Percentiles rank a stretch among this genome's conserved stretches.
phyloP scores from a whole-genome alignment of 2,797 vertebrate genomes.

The Parambassis ranga region DNA sequence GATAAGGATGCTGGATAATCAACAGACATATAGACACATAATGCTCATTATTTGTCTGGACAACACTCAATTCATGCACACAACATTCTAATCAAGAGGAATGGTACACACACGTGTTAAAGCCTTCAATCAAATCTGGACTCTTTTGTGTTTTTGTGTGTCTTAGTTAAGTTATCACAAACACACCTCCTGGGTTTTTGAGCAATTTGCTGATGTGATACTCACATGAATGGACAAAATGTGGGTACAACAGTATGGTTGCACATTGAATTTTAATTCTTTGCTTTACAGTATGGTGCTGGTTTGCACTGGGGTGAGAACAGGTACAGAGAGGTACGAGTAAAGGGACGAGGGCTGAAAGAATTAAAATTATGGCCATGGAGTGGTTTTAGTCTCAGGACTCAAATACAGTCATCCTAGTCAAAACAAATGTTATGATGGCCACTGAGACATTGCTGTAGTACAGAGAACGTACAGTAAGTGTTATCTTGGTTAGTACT shows the following conservation, averaged over 20 bases:
- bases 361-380: slow-evolving; percentile 67
- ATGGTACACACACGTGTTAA: slow-evolving; percentile 79
- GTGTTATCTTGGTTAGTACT: slow-evolving; percentile 62
- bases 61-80: slow-evolving; percentile 45
- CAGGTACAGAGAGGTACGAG: slow-evolving; percentile 49
- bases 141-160: background rate
- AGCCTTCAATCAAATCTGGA: slow-evolving; percentile 34
- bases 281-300: slow-evolving; percentile 48
- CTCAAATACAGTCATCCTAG: slow-evolving; percentile 59
- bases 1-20: slow-evolving; percentile 95
- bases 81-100: slow-evolving; percentile 85
- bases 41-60: slow-evolving; percentile 48
- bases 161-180: background rate
- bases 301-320: slow-evolving; percentile 25
- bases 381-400: slow-evolving; percentile 57
- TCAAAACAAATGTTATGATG: slow-evolving; percentile 62
- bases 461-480: slow-evolving; percentile 47
- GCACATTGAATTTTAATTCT: slow-evolving; percentile 67
- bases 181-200: slow-evolving; percentile 29
- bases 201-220: slow-evolving; percentile 39
- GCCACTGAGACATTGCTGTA: slow-evolving; percentile 53
- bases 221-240: slow-evolving; percentile 67
- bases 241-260: slow-evolving; percentile 65
- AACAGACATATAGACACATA: slow-evolving; percentile 65
- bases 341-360: slow-evolving; percentile 55